Conservation (phyloP, 2,888 invertebrate species). For the Rhabditoides inermis region DNA sequence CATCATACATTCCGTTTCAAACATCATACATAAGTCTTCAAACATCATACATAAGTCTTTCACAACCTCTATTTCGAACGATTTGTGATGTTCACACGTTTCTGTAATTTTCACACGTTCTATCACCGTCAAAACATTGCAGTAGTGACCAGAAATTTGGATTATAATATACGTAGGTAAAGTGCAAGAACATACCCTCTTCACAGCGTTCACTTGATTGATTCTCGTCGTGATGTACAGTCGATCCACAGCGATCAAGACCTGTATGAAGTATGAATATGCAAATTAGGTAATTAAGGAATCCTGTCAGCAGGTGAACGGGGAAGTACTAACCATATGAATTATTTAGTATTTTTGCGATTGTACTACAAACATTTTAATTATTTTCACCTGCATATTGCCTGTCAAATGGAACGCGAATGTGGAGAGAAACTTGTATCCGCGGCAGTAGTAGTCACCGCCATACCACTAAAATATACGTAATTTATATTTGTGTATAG, state of each 20-base stretch:
- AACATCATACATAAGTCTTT: too few species aligned
- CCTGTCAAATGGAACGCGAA: slow-evolving; percentile 36
- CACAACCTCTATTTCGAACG: too few species aligned
- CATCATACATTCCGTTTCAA: too few species aligned
- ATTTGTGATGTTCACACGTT: too few species aligned
- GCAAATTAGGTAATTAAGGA: too few species aligned
- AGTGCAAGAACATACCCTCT: neutral
- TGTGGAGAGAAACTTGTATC: slow-evolving; percentile 33
- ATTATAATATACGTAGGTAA: slow-evolving; percentile 14
- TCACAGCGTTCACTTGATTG: slow-evolving; percentile 13
- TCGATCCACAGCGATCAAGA: slow-evolving; percentile 34
- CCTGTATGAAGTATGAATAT: slow-evolving; percentile 7
- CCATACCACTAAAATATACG: slow-evolving; percentile 29
- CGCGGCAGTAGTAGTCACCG: slow-evolving; percentile 22
- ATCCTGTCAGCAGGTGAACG: too few species aligned
- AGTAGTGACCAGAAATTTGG: neutral
- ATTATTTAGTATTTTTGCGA: too few species aligned
- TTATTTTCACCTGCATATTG: slow-evolving; percentile 26
- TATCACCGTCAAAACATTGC: neutral
- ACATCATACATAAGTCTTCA: too few species aligned
- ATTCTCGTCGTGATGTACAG: slow-evolving; percentile 28
- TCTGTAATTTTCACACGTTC: too few species aligned
- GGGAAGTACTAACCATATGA: too few species aligned
- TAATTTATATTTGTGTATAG: too few species aligned
- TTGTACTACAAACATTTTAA: neutral